Percentiles rank a stretch among this genome's conserved stretches.
These are phyloP conservation scores for Mycteria americana DNA, from an alignment of 2,797 vertebrate genomes.

Conservation along the genomic window DNA sequence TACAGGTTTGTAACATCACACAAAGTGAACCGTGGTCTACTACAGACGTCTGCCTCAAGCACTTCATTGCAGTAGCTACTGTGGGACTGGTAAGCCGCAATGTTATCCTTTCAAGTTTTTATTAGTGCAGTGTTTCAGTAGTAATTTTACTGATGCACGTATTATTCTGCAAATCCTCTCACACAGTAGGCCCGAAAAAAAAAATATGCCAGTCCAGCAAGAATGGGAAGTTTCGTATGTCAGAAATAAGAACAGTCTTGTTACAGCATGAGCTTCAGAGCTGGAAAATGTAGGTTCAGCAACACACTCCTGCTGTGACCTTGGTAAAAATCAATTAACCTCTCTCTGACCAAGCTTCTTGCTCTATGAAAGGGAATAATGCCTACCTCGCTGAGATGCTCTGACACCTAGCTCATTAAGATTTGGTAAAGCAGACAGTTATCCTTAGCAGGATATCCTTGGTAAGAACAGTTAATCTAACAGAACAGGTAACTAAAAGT, in stretches of 20 bases:
- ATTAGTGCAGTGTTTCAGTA: not conserved
- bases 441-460: not conserved
- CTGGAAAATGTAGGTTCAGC: conserved; percentile 31
- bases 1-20: not conserved
- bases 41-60: not conserved
- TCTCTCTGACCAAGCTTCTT: conserved; percentile 26
- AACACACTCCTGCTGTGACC: conserved; percentile 17
- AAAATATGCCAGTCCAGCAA: not conserved
- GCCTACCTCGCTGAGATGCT: not conserved
- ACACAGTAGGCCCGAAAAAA: not conserved
- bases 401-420: conserved; percentile 9
- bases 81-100: not conserved
- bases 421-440: not conserved
- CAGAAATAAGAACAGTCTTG: not conserved
- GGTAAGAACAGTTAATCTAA: not conserved
- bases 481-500: not conserved
- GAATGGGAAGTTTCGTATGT: not conserved
- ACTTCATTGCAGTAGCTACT: not conserved
- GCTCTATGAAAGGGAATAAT: conserved; percentile 9
- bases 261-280: not conserved
- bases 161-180: not conserved
- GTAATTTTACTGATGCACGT: not conserved
- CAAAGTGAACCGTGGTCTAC: not conserved
- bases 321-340: conserved; percentile 66
- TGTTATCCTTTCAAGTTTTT: not conserved